A percentile compares a stretch with the other conserved stretches of the same genome.
Evolutionary conservation across 2,113 vertebrate genomes (phyloP).

Genomic region (Oncorhynchus gorbuscha): DNA sequence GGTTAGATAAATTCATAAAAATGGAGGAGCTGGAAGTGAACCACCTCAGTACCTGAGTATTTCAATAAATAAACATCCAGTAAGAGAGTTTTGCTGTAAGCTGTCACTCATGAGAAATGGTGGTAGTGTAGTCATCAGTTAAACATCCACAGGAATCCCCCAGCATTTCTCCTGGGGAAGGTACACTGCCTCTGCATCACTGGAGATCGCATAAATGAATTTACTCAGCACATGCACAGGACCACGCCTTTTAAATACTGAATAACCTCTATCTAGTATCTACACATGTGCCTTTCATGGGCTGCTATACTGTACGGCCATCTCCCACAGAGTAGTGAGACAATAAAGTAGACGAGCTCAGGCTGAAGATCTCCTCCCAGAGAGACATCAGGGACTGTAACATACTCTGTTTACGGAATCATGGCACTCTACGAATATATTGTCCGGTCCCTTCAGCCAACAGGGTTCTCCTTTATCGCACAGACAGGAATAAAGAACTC

Average conservation of each 20-base stretch:
- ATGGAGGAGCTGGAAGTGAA: neutral
- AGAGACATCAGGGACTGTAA: no score
- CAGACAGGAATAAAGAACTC: no score
- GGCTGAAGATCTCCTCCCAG: no score
- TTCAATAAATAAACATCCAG: constrained; percentile 60
- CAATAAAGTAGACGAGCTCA: neutral
- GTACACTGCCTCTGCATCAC: constrained; percentile 23
- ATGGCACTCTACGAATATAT: no score
- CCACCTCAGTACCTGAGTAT: constrained; percentile 6
- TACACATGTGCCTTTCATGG: constrained; percentile 32
- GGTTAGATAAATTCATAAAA: neutral
- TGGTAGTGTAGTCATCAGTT: constrained; percentile 23
- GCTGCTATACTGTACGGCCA: constrained; percentile 1
- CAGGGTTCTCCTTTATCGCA: no score
- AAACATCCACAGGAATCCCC: constrained; percentile 26
- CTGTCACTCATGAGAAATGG: constrained; percentile 48
- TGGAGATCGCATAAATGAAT: constrained; percentile 42
- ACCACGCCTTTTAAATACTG: constrained; percentile 69
- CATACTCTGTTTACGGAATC: no score
- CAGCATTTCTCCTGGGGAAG: constrained; percentile 42
- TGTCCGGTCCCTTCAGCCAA: no score
- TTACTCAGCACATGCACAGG: constrained; percentile 48
- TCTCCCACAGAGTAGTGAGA: constrained; percentile 7
- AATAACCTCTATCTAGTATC: constrained; percentile 72
- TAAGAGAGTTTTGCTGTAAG: constrained; percentile 64